phyloP scores from a whole-genome alignment of 2,113 vertebrate genomes.

The Atlantisia rogersi region DNA sequence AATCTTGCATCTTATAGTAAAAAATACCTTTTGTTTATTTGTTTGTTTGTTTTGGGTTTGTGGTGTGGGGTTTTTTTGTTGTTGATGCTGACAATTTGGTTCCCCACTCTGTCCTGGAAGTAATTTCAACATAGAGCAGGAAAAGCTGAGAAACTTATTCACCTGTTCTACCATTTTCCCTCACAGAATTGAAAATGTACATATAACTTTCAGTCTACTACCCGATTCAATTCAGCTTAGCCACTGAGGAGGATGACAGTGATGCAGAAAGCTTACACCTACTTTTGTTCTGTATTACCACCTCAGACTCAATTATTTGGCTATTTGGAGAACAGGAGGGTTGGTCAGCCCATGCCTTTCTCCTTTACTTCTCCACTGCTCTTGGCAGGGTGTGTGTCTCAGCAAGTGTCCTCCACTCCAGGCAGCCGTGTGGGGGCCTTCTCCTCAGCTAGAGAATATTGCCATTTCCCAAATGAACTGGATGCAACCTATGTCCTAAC shows the following conservation, averaged over 20 bases:
- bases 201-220: not conserved
- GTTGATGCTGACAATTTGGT: not conserved
- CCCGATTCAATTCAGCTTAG: not conserved
- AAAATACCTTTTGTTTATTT: not conserved
- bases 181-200: not conserved
- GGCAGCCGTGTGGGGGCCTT: fast-evolving
- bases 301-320: not conserved
- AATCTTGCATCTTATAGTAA: not conserved
- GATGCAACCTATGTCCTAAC: not conserved
- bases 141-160: not conserved
- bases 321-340: not conserved
- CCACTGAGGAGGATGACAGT: not conserved
- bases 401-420: not conserved
- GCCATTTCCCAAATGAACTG: not conserved
- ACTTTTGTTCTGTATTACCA: not conserved
- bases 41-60: no score
- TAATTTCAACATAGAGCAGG: not conserved
- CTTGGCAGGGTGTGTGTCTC: not conserved
- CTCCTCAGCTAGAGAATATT: not conserved
- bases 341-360: not conserved
- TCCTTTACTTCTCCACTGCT: fast-evolving
- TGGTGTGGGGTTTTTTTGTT: not conserved
- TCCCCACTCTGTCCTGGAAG: not conserved
- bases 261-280: not conserved
- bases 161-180: not conserved